Conservation (phyloP, 2,797 vertebrate species). For the Hylomyscus alleni region DNA sequence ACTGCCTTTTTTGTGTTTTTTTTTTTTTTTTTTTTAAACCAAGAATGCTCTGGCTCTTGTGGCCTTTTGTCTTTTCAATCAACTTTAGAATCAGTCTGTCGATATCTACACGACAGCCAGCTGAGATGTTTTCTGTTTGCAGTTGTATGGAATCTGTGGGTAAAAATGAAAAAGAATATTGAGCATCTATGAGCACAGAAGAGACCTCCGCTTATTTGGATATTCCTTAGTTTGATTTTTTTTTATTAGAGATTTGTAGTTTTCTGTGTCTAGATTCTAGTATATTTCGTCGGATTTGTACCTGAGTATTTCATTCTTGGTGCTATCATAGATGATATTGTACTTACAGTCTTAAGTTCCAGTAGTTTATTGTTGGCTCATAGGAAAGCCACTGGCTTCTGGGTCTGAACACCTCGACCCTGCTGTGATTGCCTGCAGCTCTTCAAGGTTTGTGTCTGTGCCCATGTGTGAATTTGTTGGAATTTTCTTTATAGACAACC, state of each 20-base stretch:
- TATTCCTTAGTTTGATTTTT: background rate
- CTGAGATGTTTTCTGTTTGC: background rate
- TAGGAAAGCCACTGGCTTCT: background rate
- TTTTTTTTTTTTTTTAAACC: background rate
- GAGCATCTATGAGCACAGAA: background rate
- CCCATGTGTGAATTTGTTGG: background rate
- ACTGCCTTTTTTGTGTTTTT: too few relatives aligned
- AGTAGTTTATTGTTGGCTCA: background rate
- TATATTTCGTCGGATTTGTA: background rate
- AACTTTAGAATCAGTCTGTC: constrained; percentile 22
- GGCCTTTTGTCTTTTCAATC: constrained; percentile 23
- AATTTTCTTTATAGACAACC: background rate
- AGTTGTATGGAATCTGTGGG: background rate
- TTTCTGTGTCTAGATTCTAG: background rate
- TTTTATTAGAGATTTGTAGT: constrained; percentile 1
- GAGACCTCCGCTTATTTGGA: background rate
- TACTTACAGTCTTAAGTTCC: background rate
- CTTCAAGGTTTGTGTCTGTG: background rate
- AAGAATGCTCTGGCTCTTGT: background rate
- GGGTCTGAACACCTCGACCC: background rate
- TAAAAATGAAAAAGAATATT: background rate
- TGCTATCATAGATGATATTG: background rate
- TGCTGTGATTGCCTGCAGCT: background rate
- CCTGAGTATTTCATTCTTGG: background rate
- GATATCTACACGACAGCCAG: background rate